Percentiles rank a stretch among this genome's conserved stretches.
Conservation (phyloP, 2,797 vertebrate species). For the Podarcis siculus region DNA sequence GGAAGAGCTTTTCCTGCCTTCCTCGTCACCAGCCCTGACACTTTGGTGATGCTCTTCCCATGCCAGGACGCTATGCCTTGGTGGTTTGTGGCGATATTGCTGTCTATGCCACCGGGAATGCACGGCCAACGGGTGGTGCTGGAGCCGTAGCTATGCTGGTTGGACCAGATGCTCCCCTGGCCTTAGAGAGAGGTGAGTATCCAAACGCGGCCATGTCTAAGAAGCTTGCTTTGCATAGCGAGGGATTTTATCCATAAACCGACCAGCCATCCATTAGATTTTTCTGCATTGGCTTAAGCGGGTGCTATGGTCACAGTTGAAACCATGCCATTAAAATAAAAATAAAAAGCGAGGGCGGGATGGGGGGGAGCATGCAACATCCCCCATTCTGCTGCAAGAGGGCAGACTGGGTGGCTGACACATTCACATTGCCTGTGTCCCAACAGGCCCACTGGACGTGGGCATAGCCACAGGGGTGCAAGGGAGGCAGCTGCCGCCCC, state of each 20-base stretch:
- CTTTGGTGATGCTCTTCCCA: neutral
- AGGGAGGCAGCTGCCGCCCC: too few relatives aligned
- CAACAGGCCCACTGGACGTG: neutral
- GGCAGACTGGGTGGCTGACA: neutral
- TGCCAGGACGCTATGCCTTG: slow-evolving; percentile 76
- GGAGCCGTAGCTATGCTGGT: slow-evolving; percentile 82
- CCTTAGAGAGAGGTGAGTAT: slow-evolving; percentile 78
- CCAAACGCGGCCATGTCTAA: neutral
- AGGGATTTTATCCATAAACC: neutral
- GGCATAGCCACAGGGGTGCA: too few relatives aligned
- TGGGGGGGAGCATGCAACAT: neutral
- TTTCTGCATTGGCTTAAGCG: neutral
- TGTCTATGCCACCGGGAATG: slow-evolving; percentile 72
- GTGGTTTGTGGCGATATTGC: slow-evolving; percentile 82
- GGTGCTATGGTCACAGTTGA: neutral
- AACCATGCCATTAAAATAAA: neutral
- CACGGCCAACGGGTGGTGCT: slow-evolving; percentile 75
- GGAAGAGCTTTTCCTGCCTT: neutral
- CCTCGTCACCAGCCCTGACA: neutral
- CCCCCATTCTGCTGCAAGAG: neutral
- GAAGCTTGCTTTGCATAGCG: neutral
- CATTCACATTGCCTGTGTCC: neutral
- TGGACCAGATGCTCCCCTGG: slow-evolving; percentile 77
- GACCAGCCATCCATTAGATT: neutral
- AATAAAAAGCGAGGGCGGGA: too few relatives aligned